Evolutionary conservation across 2,888 invertebrate genomes (phyloP).

Genomic region (Amblyteles armatorius): DNA sequence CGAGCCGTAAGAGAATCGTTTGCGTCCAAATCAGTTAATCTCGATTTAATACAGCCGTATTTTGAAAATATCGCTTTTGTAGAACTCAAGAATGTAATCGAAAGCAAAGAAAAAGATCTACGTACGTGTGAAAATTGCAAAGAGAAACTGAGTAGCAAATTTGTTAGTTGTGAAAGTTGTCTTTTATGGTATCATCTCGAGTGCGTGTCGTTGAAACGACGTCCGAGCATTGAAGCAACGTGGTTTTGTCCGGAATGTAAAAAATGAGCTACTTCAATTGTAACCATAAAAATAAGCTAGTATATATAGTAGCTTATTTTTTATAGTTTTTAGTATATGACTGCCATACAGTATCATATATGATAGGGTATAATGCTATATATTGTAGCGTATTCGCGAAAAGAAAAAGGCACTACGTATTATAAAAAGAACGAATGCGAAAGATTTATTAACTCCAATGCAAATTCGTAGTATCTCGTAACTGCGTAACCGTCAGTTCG

Average conservation of each 20-base stretch:
- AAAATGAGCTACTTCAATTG: background rate
- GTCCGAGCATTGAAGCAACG: background rate
- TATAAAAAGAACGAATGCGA: too few relatives aligned
- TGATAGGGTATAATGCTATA: too few relatives aligned
- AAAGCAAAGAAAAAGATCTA: background rate
- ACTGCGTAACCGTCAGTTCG: too few relatives aligned
- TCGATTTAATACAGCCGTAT: slow-evolving; percentile 7
- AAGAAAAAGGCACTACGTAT: too few relatives aligned
- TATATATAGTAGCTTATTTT: background rate
- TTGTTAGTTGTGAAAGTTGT: background rate
- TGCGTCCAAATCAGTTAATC: background rate
- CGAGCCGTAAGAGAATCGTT: background rate
- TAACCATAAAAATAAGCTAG: background rate
- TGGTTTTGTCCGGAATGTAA: slow-evolving; percentile 11
- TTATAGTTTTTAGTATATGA: too few relatives aligned
- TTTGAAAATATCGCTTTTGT: background rate
- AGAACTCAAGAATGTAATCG: background rate
- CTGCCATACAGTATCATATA: too few relatives aligned
- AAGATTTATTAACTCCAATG: too few relatives aligned
- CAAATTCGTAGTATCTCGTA: too few relatives aligned
- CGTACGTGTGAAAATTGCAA: slow-evolving; percentile 5
- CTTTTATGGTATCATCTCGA: background rate
- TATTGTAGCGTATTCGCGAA: too few relatives aligned
- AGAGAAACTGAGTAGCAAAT: background rate
- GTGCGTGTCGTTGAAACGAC: background rate